phyloP scores from a whole-genome alignment of 1,140 invertebrate species.

The Euglossa dilemma region DNA sequence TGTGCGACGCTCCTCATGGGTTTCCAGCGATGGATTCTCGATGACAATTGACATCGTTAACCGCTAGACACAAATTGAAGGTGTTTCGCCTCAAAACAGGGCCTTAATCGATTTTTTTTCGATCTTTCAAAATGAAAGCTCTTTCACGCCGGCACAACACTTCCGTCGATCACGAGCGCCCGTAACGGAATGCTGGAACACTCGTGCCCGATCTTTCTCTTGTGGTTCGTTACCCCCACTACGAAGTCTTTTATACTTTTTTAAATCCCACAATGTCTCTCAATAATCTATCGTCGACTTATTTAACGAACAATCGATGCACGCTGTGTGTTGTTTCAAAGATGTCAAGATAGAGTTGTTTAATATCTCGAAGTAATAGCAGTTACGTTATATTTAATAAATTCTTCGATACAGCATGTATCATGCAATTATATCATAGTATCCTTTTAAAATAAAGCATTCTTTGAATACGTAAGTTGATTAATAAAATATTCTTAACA shows the following conservation, averaged over 20 bases:
- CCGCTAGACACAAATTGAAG: neutral
- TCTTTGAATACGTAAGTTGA: no score
- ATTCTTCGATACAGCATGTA: no score
- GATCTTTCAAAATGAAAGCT: constrained; percentile 37
- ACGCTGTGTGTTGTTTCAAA: neutral
- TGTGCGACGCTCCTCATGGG: neutral
- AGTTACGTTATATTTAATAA: no score
- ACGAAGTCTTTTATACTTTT: constrained; percentile 48
- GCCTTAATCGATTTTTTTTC: constrained; percentile 25
- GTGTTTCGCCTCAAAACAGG: neutral
- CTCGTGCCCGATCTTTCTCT: constrained; percentile 65
- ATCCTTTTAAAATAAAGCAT: no score
- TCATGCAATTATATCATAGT: no score
- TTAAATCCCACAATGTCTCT: constrained; percentile 42
- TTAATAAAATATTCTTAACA: no score
- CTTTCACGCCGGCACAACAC: constrained; percentile 61
- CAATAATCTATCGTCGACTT: constrained; percentile 21
- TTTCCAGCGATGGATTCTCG: constrained; percentile 4
- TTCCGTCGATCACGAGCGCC: constrained; percentile 71
- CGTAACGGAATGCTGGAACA: constrained; percentile 71
- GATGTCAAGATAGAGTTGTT: no score
- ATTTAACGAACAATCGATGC: neutral
- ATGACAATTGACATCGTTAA: constrained; percentile 20
- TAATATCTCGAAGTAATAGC: no score
- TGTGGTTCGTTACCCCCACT: constrained; percentile 67